Base-by-base conservation (phyloP, 2,888 invertebrate species). In the Oasisia sp. region DNA sequence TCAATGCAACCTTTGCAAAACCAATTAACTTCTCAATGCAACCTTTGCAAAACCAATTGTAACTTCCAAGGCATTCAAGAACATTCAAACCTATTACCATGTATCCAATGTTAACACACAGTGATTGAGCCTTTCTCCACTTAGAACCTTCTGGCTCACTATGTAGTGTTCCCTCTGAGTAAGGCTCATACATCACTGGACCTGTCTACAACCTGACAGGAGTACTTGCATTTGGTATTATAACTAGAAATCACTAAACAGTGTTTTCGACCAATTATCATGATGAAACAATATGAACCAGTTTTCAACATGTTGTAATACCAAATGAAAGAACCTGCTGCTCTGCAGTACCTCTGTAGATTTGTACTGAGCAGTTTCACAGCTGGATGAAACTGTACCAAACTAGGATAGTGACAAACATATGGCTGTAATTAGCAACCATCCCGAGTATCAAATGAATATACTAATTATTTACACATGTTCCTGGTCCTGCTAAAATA, bases 191-290 rank as follows among this genome's bases (percentile, higher is more conserved):
- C 74, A n/a, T 74, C 74, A 74, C 74, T n/a, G n/a, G 19, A 14
- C 19, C 27, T 74, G 74, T 19, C 74, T 74, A 7, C 74, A 14
- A 74, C 74, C 19, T 27, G 74, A 3, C 74, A 74, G 74, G 74
- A 74, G 27, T 19, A n/a, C 74, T 74, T 74, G 74, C 74, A 74
- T 74, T 74, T 74, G 74, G 74, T 74, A 74, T 74, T 74, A 74
- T 74, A 74, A 74, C 74, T 74, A 27, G 27, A 74, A 74, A 27
- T n/a, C 74, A 74, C 7, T 27, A 74, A 74, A 74, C 74, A 74
- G 14, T 9, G 74, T 74, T 74, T 74, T 74, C n/a, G 19, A 27
- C 2, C 3, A 74, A 19, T 74, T 74, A n/a, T 74, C 0, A 74
- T 27, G 74, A 74, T 74, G 14, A 74, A 74, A 74, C 74, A 74